phyloP scores from a whole-genome alignment of 2,797 vertebrate genomes.

The Falco naumanni region DNA sequence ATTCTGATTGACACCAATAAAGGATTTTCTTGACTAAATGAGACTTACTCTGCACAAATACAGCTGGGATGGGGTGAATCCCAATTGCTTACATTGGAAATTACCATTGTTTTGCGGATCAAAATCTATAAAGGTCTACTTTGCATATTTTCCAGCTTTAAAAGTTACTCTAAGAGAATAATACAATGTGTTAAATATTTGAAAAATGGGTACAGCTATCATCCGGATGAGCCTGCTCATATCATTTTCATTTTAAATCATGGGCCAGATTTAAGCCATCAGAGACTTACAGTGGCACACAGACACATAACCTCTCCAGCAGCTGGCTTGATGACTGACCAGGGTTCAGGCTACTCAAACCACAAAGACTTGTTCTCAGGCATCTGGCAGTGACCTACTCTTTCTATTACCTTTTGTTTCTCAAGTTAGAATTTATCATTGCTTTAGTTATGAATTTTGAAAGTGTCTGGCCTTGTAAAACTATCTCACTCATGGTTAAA shows the following conservation, averaged over 20 bases:
- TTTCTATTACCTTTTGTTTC: background rate
- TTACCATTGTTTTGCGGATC: background rate
- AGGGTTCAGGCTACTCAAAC: background rate
- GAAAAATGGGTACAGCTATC: background rate
- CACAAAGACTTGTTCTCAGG: background rate
- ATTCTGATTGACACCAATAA: background rate
- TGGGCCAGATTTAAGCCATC: background rate
- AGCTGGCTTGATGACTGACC: fast-evolving
- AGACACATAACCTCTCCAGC: background rate
- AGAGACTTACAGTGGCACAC: background rate
- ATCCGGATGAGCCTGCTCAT: background rate
- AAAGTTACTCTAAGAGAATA: background rate
- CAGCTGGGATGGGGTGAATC: background rate
- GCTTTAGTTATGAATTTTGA: background rate
- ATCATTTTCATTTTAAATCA: background rate
- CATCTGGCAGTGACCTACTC: background rate
- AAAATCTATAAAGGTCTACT: background rate
- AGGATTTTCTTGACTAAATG: background rate
- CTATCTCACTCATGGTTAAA: background rate
- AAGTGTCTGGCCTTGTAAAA: background rate
- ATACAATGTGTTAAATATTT: background rate
- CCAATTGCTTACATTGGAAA: background rate
- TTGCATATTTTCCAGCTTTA: background rate
- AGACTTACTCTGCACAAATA: background rate
- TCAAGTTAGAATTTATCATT: background rate